phyloP scores from a whole-genome alignment of 2,888 invertebrate genomes.

The Apoda limacodes region DNA sequence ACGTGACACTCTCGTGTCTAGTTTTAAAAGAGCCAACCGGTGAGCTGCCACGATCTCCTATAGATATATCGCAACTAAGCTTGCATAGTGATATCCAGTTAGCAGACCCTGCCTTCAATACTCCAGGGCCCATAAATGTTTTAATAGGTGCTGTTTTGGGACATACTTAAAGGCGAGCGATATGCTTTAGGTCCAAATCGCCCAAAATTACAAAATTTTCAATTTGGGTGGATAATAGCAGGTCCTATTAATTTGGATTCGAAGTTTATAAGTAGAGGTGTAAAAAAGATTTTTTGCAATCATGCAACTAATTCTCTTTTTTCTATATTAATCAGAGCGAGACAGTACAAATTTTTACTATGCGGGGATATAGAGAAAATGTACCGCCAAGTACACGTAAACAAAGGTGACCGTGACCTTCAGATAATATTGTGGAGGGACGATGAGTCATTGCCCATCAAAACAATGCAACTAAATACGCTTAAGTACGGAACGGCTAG shows the following conservation, averaged over 20 bases:
- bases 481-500: slow-evolving; percentile 19
- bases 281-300: slow-evolving; percentile 21
- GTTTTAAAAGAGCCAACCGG: slow-evolving; percentile 14
- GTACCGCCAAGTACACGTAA: too few species aligned
- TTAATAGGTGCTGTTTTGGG: slow-evolving; percentile 11
- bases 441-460: too few species aligned
- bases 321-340: slow-evolving; percentile 9
- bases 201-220: slow-evolving; percentile 2
- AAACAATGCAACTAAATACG: slow-evolving; percentile 18
- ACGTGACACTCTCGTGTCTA: slow-evolving; percentile 9
- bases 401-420: too few species aligned
- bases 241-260: slow-evolving; percentile 1
- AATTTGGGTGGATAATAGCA: slow-evolving; percentile 7
- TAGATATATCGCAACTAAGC: slow-evolving; percentile 6
- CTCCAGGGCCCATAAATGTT: too few species aligned
- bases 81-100: slow-evolving; percentile 13
- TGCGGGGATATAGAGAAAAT: too few species aligned
- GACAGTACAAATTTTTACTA: slow-evolving; percentile 11
- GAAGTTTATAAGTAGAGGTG: slow-evolving; percentile 4
- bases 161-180: slow-evolving; percentile 6
- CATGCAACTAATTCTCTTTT: slow-evolving; percentile 14
- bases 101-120: too few species aligned
- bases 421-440: too few species aligned
- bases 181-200: slow-evolving; percentile 2
- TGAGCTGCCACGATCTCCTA: slow-evolving; percentile 11